Conservation (phyloP, 2,888 invertebrate species). For the Drosophila macrospina region DNA sequence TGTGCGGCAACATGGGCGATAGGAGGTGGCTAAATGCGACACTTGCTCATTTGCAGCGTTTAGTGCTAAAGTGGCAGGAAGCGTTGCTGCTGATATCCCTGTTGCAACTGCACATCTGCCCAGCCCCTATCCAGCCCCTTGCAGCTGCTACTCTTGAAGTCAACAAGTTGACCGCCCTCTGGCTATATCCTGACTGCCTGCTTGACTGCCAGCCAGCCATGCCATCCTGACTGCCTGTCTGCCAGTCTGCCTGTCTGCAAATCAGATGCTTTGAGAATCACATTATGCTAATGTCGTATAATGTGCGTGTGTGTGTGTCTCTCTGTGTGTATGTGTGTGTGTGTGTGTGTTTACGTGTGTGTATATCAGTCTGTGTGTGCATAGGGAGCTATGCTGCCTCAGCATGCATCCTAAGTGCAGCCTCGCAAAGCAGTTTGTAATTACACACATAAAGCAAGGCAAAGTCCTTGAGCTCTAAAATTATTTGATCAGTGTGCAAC, state of each 20-base stretch:
- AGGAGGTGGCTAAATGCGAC: slow-evolving; percentile 41
- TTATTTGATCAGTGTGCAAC: slow-evolving; percentile 57
- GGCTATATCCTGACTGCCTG: slow-evolving; percentile 30
- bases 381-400: slow-evolving; percentile 11
- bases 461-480: slow-evolving; percentile 60
- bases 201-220: slow-evolving; percentile 21
- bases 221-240: slow-evolving; percentile 30
- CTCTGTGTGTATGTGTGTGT: slow-evolving; percentile 6
- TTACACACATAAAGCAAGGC: slow-evolving; percentile 69
- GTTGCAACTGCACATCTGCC: background rate
- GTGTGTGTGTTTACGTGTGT: slow-evolving; percentile 11
- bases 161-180: slow-evolving; percentile 70
- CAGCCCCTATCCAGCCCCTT: background rate
- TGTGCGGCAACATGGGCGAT: slow-evolving; percentile 7
- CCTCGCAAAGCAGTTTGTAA: slow-evolving; percentile 53
- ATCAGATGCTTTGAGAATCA: slow-evolving; percentile 72
- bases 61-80: slow-evolving; percentile 74
- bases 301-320: slow-evolving; percentile 33
- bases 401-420: slow-evolving; percentile 28
- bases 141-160: slow-evolving; percentile 44
- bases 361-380: slow-evolving; percentile 2
- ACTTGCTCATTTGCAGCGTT: slow-evolving; percentile 77
- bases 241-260: slow-evolving; percentile 66
- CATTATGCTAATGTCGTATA: slow-evolving; percentile 75
- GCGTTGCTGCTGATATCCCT: slow-evolving; percentile 34